Evolutionary conservation across 2,888 invertebrate genomes (phyloP).

Genomic region (Dolichopus griseipennis): DNA sequence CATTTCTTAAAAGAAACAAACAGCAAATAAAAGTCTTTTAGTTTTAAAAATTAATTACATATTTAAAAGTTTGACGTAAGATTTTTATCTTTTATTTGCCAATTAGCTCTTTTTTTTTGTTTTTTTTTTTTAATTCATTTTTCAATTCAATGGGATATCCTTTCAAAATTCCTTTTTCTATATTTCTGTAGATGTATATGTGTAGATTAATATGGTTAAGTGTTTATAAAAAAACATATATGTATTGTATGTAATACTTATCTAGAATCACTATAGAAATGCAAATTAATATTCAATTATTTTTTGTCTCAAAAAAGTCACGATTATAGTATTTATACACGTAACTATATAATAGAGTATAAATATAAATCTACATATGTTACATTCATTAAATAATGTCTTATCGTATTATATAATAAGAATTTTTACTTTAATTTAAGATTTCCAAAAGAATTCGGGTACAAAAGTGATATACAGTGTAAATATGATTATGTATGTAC

Average conservation of each 20-base stretch:
- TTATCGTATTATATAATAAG: no score
- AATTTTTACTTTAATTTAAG: no score
- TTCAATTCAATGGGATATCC: background rate
- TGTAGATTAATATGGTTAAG: background rate
- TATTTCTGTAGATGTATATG: background rate
- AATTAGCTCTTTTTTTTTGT: background rate
- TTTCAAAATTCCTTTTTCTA: background rate
- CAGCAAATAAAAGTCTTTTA: no score
- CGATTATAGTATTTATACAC: background rate
- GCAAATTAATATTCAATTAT: slow-evolving; percentile 4
- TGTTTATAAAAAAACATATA: no score
- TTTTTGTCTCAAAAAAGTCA: background rate
- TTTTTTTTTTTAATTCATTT: background rate
- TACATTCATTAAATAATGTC: no score
- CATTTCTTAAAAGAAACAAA: no score
- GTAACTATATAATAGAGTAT: no score
- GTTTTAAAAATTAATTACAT: no score
- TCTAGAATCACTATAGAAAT: background rate
- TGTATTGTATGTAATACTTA: background rate
- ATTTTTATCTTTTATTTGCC: background rate
- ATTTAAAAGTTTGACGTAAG: background rate
- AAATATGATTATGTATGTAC: no score
- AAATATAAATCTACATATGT: no score
- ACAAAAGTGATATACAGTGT: no score
- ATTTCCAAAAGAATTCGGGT: no score